Conservation (phyloP, 1,140 invertebrate genomes). For the Bombus breviceps region DNA sequence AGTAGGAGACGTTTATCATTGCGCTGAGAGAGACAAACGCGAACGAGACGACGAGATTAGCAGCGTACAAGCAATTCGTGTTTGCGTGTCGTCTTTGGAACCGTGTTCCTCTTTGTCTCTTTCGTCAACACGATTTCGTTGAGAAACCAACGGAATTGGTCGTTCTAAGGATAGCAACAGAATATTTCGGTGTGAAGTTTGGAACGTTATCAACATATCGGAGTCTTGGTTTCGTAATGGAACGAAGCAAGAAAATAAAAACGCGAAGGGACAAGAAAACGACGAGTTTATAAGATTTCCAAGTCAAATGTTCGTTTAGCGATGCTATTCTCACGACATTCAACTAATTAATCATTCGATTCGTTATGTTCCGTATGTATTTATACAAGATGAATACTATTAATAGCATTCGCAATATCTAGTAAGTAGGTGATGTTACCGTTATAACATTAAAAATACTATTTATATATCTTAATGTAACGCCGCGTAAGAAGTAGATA, state of each 20-base stretch:
- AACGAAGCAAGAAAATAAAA: not conserved
- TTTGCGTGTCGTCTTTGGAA: not conserved
- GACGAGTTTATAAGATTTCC: not conserved
- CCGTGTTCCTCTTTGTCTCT: conserved; percentile 3
- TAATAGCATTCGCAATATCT: conserved; percentile 67
- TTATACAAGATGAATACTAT: conserved; percentile 70
- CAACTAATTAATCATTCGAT: conserved; percentile 51
- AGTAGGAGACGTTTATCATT: conserved; percentile 45
- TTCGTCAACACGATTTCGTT: not conserved
- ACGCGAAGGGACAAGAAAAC: not conserved
- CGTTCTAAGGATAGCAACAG: not conserved
- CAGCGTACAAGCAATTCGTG: not conserved
- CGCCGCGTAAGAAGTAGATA: conserved; percentile 70
- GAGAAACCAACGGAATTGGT: not conserved
- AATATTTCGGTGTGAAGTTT: not conserved
- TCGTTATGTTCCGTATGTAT: conserved; percentile 56
- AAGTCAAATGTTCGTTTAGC: conserved; percentile 23
- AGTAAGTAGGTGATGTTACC: conserved; percentile 78
- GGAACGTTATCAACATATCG: conserved; percentile 43
- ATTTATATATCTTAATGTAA: conserved; percentile 81
- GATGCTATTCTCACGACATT: conserved; percentile 33
- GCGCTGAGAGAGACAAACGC: conserved; percentile 11
- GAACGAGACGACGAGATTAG: conserved; percentile 21
- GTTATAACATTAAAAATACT: conserved; percentile 81
- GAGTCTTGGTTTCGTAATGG: not conserved